Evolutionary conservation across 2,888 invertebrate genomes (phyloP).

Genomic region (Linhomoeus sp.): DNA sequence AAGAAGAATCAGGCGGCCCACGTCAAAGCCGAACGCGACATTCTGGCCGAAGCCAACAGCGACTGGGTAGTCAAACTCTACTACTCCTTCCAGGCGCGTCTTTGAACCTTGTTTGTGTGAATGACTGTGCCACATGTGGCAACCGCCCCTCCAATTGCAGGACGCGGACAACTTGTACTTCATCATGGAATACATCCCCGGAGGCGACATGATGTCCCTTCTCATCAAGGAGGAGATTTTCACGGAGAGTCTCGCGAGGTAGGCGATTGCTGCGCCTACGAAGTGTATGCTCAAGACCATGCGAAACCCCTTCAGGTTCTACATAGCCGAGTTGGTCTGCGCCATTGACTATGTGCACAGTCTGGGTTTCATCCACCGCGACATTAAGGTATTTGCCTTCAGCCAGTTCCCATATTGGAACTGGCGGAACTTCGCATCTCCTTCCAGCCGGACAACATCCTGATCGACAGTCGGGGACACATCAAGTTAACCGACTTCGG

Average conservation of each 20-base stretch:
- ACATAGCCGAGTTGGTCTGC: conserved; percentile 69
- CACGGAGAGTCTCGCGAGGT: conserved; percentile 39
- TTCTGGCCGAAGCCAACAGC: conserved; percentile 95
- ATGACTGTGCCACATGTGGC: not conserved
- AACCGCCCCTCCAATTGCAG: conserved; percentile 40
- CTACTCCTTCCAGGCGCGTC: conserved; percentile 56
- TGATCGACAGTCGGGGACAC: conserved; percentile 90
- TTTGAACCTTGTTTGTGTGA: too few relatives aligned
- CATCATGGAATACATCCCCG: conserved; percentile 99
- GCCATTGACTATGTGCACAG: conserved; percentile 98
- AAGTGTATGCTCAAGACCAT: too few relatives aligned
- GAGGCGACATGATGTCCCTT: conserved; percentile 95
- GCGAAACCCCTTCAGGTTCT: too few relatives aligned
- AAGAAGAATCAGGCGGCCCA: conserved; percentile 95
- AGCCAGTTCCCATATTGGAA: too few relatives aligned
- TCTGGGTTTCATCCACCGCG: conserved; percentile 93
- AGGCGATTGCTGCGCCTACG: not conserved
- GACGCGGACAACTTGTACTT: conserved; percentile 93
- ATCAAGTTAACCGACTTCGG: conserved; percentile 98
- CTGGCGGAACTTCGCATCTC: too few relatives aligned
- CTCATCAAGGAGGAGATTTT: conserved; percentile 90
- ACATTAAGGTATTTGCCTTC: conserved; percentile 40
- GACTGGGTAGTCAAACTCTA: conserved; percentile 99
- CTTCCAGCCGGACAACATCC: conserved; percentile 68
- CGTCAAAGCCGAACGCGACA: conserved; percentile 96